phyloP scores from a whole-genome alignment of 37 sponge, comb jelly and placozoan species.

The Spongilla lacustris region DNA sequence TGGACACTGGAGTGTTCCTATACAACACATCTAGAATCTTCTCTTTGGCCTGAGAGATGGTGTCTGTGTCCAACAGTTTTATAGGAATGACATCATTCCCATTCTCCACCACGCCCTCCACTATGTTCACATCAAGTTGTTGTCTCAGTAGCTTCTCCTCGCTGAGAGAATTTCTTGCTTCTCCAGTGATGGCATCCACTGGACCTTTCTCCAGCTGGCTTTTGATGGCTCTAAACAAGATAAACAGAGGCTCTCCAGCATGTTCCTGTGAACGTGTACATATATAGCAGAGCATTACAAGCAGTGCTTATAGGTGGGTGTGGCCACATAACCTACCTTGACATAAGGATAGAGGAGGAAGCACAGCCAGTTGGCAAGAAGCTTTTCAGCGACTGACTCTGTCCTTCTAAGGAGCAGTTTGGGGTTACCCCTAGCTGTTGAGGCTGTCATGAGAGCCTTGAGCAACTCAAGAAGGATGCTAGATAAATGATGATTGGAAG shows the following conservation, averaged over 20 bases:
- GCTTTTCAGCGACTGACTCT: constrained; percentile 90
- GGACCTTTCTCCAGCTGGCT: constrained; percentile 97
- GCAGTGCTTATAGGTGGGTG: too few species aligned
- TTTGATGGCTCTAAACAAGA: constrained; percentile 89
- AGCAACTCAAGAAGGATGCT: constrained; percentile 40
- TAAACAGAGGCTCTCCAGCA: constrained; percentile 81
- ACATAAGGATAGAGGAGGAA: constrained; percentile 86
- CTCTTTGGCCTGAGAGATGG: constrained; percentile 94
- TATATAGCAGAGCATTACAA: too few species aligned
- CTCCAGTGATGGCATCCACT: constrained; percentile 92
- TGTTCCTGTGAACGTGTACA: constrained; percentile 56
- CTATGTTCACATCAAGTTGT: constrained; percentile 74
- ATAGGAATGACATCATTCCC: constrained; percentile 67
- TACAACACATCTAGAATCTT: constrained; percentile 86
- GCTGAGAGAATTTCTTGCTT: constrained; percentile 83
- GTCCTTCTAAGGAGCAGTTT: constrained; percentile 89
- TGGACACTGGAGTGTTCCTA: constrained; percentile 60
- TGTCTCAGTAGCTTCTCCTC: constrained; percentile 95
- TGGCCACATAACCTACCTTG: constrained; percentile 47
- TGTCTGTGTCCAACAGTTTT: constrained; percentile 92
- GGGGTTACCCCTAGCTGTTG: constrained; percentile 57
- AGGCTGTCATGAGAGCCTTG: constrained; percentile 71
- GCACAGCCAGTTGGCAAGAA: constrained; percentile 92
- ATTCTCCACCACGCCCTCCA: constrained; percentile 72
- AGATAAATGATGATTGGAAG: neutral